Evolutionary conservation across 2,113 vertebrate genomes (phyloP).

Genomic region (Agapornis roseicollis): DNA sequence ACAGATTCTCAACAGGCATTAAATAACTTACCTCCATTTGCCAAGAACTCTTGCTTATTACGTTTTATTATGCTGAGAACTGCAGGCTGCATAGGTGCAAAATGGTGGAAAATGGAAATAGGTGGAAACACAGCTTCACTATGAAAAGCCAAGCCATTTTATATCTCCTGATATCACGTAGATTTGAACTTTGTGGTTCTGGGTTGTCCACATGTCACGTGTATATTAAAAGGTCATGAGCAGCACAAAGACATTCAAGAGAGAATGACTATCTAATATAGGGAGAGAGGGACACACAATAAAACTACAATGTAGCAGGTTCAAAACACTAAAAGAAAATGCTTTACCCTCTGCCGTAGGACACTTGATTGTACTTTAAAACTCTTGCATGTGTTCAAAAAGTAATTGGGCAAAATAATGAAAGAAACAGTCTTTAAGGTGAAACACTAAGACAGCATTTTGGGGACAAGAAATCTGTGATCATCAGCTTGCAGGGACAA

Average conservation of each 20-base stretch:
- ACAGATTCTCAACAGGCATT: slow-evolving; percentile 35
- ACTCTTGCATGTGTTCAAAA: not conserved
- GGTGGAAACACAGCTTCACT: not conserved
- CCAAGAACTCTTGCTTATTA: slow-evolving; percentile 2
- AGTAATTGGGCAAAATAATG: not conserved
- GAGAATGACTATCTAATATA: not conserved
- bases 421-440: not conserved
- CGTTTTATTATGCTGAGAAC: slow-evolving; percentile 40
- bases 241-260: not conserved
- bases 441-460: not conserved
- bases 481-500: not conserved
- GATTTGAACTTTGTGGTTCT: not conserved
- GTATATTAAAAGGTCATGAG: not conserved
- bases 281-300: not conserved
- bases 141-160: not conserved
- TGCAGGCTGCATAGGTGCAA: not conserved
- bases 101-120: not conserved
- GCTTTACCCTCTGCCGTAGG: not conserved
- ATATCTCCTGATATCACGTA: not conserved
- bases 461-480: not conserved
- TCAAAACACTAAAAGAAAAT: not conserved
- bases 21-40: slow-evolving; percentile 27
- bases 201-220: not conserved
- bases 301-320: not conserved
- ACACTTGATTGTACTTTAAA: not conserved